Percentiles rank a stretch among this genome's conserved stretches.
phyloP scores from a whole-genome alignment of 1,140 invertebrate genomes.

The Dreissena rostriformis region DNA sequence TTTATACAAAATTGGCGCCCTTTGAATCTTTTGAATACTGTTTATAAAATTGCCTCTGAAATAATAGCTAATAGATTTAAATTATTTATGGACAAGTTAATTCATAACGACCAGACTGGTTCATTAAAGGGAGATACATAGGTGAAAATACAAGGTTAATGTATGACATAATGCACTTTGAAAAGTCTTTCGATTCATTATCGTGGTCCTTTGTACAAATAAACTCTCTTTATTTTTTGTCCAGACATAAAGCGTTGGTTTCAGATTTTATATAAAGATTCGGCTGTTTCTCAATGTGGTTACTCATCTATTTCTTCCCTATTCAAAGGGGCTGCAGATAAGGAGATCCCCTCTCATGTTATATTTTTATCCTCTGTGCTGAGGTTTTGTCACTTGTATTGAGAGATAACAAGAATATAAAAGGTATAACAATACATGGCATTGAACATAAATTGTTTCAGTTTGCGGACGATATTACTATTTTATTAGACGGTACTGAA shows the following conservation, averaged over 20 bases:
- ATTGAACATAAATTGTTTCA: conserved; percentile 13
- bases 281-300: too few species aligned
- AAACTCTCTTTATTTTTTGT: not conserved
- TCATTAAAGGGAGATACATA: conserved; percentile 4
- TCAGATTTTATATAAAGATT: too few species aligned
- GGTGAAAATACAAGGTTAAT: too few species aligned
- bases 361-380: conserved; percentile 29
- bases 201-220: conserved; percentile 4
- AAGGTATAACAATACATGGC: conserved; percentile 12
- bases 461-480: conserved; percentile 12
- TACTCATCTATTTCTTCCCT: too few species aligned
- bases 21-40: conserved; percentile 16
- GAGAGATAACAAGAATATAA: not conserved
- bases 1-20: conserved; percentile 1
- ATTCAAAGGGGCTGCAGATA: conserved; percentile 9
- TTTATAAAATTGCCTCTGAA: conserved; percentile 15
- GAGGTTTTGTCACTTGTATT: conserved; percentile 1
- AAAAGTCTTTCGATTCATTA: conserved; percentile 3
- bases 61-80: conserved; percentile 13
- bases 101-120: conserved; percentile 17
- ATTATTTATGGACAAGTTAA: conserved; percentile 1
- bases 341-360: conserved; percentile 21
- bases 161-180: not conserved
- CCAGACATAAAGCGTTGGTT: not conserved
- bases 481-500: not conserved